Percentiles rank a stretch among this genome's conserved stretches.
phyloP scores from a whole-genome alignment of 2,797 vertebrate genomes.

The Gadopsis bispinosus region DNA sequence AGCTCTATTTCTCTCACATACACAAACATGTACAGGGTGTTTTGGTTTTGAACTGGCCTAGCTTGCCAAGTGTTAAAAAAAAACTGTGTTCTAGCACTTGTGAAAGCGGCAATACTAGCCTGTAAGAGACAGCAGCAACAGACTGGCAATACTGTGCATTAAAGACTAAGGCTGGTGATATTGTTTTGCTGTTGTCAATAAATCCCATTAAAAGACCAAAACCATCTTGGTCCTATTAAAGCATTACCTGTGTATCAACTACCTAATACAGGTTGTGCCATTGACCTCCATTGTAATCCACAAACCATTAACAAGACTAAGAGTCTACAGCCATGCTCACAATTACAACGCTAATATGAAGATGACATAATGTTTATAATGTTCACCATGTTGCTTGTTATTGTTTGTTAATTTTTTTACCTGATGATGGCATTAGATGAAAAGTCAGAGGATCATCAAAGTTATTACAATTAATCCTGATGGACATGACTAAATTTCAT shows the following conservation, averaged over 20 bases:
- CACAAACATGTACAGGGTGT: neutral
- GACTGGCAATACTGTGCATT: neutral
- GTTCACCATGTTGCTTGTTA: too few relatives aligned
- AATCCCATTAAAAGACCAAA: neutral
- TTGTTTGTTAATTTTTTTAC: too few relatives aligned
- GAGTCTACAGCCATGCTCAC: too few relatives aligned
- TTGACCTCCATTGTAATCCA: too few relatives aligned
- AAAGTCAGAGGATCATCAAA: too few relatives aligned
- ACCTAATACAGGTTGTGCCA: neutral
- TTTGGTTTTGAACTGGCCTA: slow-evolving; percentile 6
- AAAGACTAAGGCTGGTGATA: neutral
- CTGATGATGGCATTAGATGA: too few relatives aligned
- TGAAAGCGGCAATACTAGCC: neutral
- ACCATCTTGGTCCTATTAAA: neutral
- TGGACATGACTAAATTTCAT: too few relatives aligned
- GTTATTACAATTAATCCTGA: too few relatives aligned
- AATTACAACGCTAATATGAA: too few relatives aligned
- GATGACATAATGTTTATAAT: too few relatives aligned
- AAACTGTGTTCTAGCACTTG: slow-evolving; percentile 8
- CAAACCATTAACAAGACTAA: too few relatives aligned
- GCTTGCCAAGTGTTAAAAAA: slow-evolving; percentile 4
- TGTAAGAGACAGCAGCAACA: slow-evolving; percentile 10
- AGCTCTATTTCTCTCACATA: slow-evolving; percentile 16
- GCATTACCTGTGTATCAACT: neutral
- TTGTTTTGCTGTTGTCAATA: neutral